A percentile compares a stretch with the other conserved stretches of the same genome.
These are phyloP conservation scores for Hozukius guyotensis DNA, from an alignment of 2,797 vertebrate species.

Conservation along the genomic window DNA sequence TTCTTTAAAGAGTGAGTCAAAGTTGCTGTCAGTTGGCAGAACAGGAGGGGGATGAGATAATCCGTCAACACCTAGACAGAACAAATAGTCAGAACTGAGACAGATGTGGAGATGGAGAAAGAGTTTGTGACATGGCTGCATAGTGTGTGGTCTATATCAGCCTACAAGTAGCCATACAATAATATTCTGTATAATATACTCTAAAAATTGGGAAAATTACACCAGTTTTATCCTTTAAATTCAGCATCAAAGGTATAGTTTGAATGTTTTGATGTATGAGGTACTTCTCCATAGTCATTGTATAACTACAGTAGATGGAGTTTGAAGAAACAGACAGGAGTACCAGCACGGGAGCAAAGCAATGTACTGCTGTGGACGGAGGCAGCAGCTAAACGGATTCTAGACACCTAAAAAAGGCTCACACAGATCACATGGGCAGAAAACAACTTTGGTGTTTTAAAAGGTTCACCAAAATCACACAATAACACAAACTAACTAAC, in stretches of 20 bases:
- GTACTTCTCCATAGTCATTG: background rate
- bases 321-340: no score
- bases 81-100: background rate
- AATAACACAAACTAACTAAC: background rate
- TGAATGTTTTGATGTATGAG: background rate
- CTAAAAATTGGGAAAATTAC: background rate
- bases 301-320: background rate
- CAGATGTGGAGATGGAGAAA: background rate
- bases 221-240: background rate
- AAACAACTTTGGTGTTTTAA: no score
- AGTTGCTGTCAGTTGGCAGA: conserved; percentile 86
- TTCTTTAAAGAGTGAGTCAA: conserved; percentile 83
- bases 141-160: background rate
- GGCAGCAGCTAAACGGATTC: no score
- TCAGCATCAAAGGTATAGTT: background rate
- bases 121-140: background rate
- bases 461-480: accelerated
- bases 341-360: no score
- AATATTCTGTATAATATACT: background rate
- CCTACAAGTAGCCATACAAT: no score
- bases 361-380: no score
- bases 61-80: conserved; percentile 80
- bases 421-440: no score
- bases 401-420: no score
- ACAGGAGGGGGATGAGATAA: conserved; percentile 84